These are phyloP conservation scores for Globia sparganii DNA, from an alignment of 2,888 invertebrate species.

Conservation along the genomic window DNA sequence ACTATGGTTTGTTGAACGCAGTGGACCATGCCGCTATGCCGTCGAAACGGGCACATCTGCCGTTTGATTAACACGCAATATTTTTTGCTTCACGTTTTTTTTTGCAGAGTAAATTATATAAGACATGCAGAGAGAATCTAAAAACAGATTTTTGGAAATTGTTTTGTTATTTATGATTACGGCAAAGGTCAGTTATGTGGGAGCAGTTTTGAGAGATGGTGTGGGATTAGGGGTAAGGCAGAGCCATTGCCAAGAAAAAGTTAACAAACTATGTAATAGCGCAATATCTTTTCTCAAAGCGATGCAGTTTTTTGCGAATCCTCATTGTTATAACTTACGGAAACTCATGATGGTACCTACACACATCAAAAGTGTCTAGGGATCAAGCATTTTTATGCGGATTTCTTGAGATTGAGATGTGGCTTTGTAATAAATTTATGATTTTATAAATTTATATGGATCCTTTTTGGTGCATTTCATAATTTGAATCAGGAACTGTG, in stretches of 20 bases:
- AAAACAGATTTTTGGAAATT: background rate
- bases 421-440: too few relatives aligned
- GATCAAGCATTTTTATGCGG: too few relatives aligned
- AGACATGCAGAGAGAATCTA: background rate
- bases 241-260: background rate
- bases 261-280: background rate
- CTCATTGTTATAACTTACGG: background rate
- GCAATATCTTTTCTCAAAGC: background rate
- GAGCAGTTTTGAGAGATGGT: too few relatives aligned
- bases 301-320: background rate
- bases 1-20: slow-evolving; percentile 47
- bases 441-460: too few relatives aligned
- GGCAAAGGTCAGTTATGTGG: background rate
- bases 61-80: slow-evolving; percentile 40
- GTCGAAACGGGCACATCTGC: slow-evolving; percentile 33
- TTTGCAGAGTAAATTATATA: background rate
- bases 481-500: too few relatives aligned
- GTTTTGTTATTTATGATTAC: background rate
- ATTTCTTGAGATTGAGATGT: too few relatives aligned
- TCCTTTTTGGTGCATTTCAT: too few relatives aligned
- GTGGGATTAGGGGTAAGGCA: background rate
- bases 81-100: slow-evolving; percentile 1
- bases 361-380: too few relatives aligned
- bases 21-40: slow-evolving; percentile 25
- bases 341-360: background rate